A percentile compares a stretch with the other conserved stretches of the same genome.
phyloP scores from a whole-genome alignment of 2,888 invertebrate genomes.

The Sabatieria punctata region DNA sequence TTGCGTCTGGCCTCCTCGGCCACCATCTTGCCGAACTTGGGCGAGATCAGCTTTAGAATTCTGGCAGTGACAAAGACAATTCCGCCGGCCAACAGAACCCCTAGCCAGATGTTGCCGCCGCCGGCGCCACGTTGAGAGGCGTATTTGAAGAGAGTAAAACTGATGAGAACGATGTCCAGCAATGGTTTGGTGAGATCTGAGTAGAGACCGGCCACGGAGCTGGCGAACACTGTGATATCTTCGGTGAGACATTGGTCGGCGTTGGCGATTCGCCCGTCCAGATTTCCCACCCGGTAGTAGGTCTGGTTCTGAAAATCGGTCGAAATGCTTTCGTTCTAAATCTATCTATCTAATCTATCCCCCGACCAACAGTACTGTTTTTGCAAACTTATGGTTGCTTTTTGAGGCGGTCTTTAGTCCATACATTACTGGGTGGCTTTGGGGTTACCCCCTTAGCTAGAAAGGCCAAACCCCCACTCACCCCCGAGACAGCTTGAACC shows the following conservation, averaged over 20 bases:
- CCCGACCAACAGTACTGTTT: too few relatives aligned
- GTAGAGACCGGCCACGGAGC: constrained; percentile 62
- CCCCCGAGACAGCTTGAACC: too few relatives aligned
- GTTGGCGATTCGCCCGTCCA: constrained; percentile 83
- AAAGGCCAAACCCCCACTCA: too few relatives aligned
- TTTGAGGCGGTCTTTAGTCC: too few relatives aligned
- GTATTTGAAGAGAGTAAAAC: constrained; percentile 65
- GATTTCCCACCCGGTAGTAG: constrained; percentile 71
- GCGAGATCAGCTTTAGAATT: constrained; percentile 63
- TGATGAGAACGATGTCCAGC: constrained; percentile 77
- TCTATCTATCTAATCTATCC: too few relatives aligned
- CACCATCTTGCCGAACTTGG: constrained; percentile 79
- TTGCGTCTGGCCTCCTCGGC: constrained; percentile 86
- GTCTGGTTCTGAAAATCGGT: too few relatives aligned
- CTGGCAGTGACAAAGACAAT: constrained; percentile 50
- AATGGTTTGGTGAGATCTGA: constrained; percentile 93
- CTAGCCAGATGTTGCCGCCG: constrained; percentile 42
- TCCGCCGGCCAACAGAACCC: constrained; percentile 32
- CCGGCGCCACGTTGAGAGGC: constrained; percentile 75
- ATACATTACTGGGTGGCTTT: too few relatives aligned
- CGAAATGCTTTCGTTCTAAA: too few relatives aligned
- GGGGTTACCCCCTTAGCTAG: too few relatives aligned
- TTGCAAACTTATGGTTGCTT: too few relatives aligned
- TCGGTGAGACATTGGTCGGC: constrained; percentile 93
- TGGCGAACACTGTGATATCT: constrained; percentile 77